These are phyloP conservation scores for Ptychobarbus kaznakovi DNA, from an alignment of 2,797 vertebrate species.

Conservation along the genomic window DNA sequence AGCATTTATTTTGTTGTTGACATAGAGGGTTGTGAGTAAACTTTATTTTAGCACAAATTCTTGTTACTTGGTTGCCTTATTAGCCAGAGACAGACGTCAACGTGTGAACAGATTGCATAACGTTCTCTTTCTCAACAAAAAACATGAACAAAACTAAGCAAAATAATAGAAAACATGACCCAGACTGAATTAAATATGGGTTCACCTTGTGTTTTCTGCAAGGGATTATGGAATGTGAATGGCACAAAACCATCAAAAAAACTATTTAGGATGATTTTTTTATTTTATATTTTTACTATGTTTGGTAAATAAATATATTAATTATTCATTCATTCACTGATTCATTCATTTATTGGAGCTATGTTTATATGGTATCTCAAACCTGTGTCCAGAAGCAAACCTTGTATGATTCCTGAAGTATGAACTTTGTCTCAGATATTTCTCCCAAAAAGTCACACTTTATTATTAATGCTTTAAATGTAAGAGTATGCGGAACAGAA, in stretches of 20 bases:
- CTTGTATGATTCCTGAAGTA: neutral
- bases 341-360: no score
- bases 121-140: neutral
- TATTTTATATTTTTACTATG: neutral
- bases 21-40: neutral
- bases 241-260: neutral
- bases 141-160: neutral
- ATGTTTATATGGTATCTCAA: neutral
- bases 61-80: neutral
- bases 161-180: neutral
- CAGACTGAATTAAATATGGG: neutral
- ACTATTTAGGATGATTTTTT: neutral
- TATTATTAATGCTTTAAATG: no score
- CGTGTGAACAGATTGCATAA: neutral
- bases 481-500: no score
- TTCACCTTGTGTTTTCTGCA: neutral
- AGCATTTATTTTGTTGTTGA: neutral
- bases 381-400: neutral
- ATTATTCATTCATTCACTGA: no score
- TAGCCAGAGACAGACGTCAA: neutral
- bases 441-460: neutral
- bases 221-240: neutral
- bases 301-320: no score
- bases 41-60: neutral
- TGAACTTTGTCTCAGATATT: neutral